Base-by-base conservation (phyloP, 2,888 invertebrate genomes). In the Sipunculus nudus region DNA sequence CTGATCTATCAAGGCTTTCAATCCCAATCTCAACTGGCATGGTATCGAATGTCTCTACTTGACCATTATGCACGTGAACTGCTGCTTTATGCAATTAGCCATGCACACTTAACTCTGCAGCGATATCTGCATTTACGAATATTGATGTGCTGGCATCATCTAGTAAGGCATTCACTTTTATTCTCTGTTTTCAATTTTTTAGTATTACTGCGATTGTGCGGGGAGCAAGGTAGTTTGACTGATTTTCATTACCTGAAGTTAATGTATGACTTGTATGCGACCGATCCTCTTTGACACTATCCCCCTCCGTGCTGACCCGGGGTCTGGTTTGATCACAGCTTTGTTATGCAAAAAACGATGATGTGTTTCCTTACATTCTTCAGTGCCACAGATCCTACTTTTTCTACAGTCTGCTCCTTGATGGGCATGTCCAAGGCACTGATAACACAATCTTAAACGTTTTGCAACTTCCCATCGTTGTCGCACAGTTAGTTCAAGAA, bases 381-480 rank as follows among this genome's bases (percentile, higher is more conserved):
- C 16, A 13, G 60, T 23, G 2, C 50, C 58, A 32, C 58, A 61
- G 5, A 16, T 23, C n/a, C 50, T 28, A 3, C 46, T 29, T 16
- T 41, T 21, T 19, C n/a, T 19, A 26, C 60, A 60, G 3, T n/a
- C 25, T n/a, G 13, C 6, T 8, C 50, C 61, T 23, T 19, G 19
- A 31, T 61, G 61, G 25, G n/a, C 21, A 5, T 23, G 6, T 45
- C 52, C 52, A 2, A 61, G 45, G 32, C 61, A 61, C 16, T 50
- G 3, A 41, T 28, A 61, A 29, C 52, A 61, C 16, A 53, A 23
- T 38, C 47, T 32, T 2, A 25, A 10, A 6, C 35, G 19, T 35
- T 61, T 58, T 2, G 61, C 61, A n/a, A 19, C 21, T 8, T 61
- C 41, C 61, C 60, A 61, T 19, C 61, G 38, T 21, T 61, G 13